phyloP scores from a whole-genome alignment of 2,113 vertebrate species.

The Heterocephalus glaber region DNA sequence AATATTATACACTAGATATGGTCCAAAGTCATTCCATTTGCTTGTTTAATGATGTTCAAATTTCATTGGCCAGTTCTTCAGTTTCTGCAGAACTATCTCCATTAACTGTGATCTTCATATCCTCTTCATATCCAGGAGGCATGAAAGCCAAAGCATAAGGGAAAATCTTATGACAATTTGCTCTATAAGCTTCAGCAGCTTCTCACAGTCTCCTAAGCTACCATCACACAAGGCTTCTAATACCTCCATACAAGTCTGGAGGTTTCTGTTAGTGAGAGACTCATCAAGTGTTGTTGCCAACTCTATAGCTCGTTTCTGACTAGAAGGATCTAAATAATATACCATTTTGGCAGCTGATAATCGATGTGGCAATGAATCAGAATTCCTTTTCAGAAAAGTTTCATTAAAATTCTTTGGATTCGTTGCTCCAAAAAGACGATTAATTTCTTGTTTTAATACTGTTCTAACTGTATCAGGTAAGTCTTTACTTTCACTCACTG shows the following conservation, averaged over 20 bases:
- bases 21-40: conserved; percentile 87
- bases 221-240: conserved; percentile 93
- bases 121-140: conserved; percentile 97
- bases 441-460: conserved; percentile 98
- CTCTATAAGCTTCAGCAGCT: conserved; percentile 92
- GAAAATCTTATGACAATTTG: conserved; percentile 96
- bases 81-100: conserved; percentile 96
- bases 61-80: conserved; percentile 98
- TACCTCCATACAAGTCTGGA: conserved; percentile 95
- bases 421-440: conserved; percentile 96
- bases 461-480: conserved; percentile 93
- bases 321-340: conserved; percentile 94
- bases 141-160: conserved; percentile 98
- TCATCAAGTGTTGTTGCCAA: conserved; percentile 93
- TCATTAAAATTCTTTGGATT: conserved; percentile 98
- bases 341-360: conserved; percentile 99
- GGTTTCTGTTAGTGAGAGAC: conserved; percentile 92
- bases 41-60: conserved; percentile 90
- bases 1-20: conserved; percentile 92
- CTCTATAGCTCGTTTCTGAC: conserved; percentile 93
- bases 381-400: conserved; percentile 96
- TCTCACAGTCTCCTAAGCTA: conserved; percentile 93
- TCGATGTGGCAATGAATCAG: conserved; percentile 95
- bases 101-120: conserved; percentile 95
- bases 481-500: conserved; percentile 95